Base-by-base conservation (phyloP, 1,140 invertebrate genomes). In the Pseudomyrmex pallidus region DNA sequence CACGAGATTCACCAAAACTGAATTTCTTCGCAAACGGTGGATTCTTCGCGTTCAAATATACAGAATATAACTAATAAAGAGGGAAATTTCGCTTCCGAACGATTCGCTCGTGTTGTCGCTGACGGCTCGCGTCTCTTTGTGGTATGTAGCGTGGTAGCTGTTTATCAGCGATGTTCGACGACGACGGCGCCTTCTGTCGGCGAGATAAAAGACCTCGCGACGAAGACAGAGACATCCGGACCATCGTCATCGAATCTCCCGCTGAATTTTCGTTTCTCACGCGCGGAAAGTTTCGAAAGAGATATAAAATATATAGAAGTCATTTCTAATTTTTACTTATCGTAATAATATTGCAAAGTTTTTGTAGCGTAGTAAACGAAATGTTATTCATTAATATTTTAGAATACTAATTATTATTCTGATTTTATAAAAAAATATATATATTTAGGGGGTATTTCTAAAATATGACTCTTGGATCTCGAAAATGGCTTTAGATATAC, bases 121-220 rank as follows among this genome's bases (percentile, higher is more conserved):
- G 76, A 70, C 66, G 66, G 44, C 76, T 80, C 66, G 76, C 54
- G 76, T 80, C 76, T 80, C 76, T 78, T 78, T 78, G 64, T 48
- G 70, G 52, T n/a, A 73, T 61, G 82, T 52, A 35, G 35, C 35
- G 35, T 35, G 35, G 35, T 35, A 74, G 57, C 82, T 78, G 83
- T 86, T 89, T 87, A 89, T 89, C 85, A 72, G 46, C 9, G 22
- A 50, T 4, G 13, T 59, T 64, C 22, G 56, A 61, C 85, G 74
- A 82, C 25, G 1, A 56, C 8, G 9, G 56, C 74, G 48, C 74
- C 22, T 74, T 85, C 88, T 90, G 63, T 2, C 74, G 87, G 64
- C 22, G 1, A 13, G 13, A 44, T 5, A 4, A 22, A 25, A 13
- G 67, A 88, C 7, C 59, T 50, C 10, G 2, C 48, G 35, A 7